Evolutionary conservation across 2,888 invertebrate species (phyloP).

Genomic region (Aphidius colemani): DNA sequence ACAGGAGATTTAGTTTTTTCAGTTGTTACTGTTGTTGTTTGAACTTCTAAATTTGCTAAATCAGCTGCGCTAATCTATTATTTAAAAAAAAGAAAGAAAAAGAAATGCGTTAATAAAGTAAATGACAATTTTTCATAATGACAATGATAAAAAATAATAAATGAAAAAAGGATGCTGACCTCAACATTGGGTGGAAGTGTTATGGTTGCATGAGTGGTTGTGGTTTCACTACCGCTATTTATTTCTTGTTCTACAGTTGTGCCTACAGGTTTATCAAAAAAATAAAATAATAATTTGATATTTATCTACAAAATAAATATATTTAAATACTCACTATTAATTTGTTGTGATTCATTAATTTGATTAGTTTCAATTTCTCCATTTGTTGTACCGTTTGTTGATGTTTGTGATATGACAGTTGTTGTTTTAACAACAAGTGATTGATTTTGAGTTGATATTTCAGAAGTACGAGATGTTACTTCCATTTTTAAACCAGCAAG

Average conservation of each 20-base stretch:
- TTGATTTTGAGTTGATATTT: slow-evolving; percentile 57
- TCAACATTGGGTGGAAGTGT: slow-evolving; percentile 58
- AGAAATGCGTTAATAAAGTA: slow-evolving; percentile 20
- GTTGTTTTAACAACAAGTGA: slow-evolving; percentile 55
- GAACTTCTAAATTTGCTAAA: slow-evolving; percentile 55
- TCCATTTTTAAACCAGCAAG: slow-evolving; percentile 58
- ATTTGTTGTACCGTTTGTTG: slow-evolving; percentile 54
- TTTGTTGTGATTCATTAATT: slow-evolving; percentile 52
- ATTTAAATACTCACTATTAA: slow-evolving; percentile 54
- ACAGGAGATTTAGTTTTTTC: slow-evolving; percentile 55
- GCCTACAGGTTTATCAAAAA: slow-evolving; percentile 50
- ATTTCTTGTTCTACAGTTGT: slow-evolving; percentile 58
- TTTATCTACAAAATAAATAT: background rate
- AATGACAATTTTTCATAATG: slow-evolving; percentile 2
- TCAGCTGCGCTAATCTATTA: slow-evolving; percentile 56
- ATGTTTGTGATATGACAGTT: slow-evolving; percentile 54
- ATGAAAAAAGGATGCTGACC: slow-evolving; percentile 46
- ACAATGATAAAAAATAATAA: slow-evolving; percentile 8
- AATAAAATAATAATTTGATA: slow-evolving; percentile 28
- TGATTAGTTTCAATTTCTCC: slow-evolving; percentile 55
- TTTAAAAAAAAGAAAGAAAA: background rate
- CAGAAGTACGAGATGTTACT: slow-evolving; percentile 57
- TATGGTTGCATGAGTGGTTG: slow-evolving; percentile 58
- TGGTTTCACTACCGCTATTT: slow-evolving; percentile 57
- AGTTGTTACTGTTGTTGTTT: slow-evolving; percentile 53